A percentile compares a stretch with the other conserved stretches of the same genome.
Evolutionary conservation across 1,140 invertebrate genomes (phyloP).

Genomic region (Asbolus verrucosus): DNA sequence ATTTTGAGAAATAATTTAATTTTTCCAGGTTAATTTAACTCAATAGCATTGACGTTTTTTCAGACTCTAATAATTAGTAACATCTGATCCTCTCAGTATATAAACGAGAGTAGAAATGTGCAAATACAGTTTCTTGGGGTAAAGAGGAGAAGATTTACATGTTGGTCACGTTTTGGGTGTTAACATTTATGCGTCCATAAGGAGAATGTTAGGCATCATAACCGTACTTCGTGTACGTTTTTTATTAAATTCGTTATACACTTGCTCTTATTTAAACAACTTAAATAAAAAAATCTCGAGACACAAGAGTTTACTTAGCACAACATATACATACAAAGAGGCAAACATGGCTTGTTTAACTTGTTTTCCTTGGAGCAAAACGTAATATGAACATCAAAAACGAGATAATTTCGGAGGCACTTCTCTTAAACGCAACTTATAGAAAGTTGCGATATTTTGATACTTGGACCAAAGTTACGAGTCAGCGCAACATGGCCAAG

Average conservation of each 20-base stretch:
- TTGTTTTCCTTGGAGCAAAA: neutral
- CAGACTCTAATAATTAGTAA: too few relatives aligned
- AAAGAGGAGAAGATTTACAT: constrained; percentile 1
- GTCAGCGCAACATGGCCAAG: neutral
- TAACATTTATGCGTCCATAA: constrained; percentile 28
- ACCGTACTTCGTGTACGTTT: constrained; percentile 19
- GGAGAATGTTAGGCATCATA: constrained; percentile 21
- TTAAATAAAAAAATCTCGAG: constrained; percentile 9
- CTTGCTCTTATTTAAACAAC: neutral
- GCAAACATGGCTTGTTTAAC: constrained; percentile 1
- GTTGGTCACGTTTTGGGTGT: constrained; percentile 7
- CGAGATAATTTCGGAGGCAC: neutral
- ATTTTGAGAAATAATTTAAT: too few relatives aligned
- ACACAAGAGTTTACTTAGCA: neutral
- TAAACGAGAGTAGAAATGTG: constrained; percentile 9
- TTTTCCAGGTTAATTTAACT: too few relatives aligned
- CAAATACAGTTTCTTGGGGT: neutral
- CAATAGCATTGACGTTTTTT: too few relatives aligned
- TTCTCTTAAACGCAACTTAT: too few relatives aligned
- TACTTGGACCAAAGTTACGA: neutral
- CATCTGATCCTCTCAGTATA: too few relatives aligned
- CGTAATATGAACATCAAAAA: neutral
- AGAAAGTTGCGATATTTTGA: neutral
- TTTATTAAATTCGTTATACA: constrained; percentile 30
- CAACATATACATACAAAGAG: neutral